Base-by-base conservation (phyloP, 1,140 invertebrate genomes). In the Solenopsis fugax region DNA sequence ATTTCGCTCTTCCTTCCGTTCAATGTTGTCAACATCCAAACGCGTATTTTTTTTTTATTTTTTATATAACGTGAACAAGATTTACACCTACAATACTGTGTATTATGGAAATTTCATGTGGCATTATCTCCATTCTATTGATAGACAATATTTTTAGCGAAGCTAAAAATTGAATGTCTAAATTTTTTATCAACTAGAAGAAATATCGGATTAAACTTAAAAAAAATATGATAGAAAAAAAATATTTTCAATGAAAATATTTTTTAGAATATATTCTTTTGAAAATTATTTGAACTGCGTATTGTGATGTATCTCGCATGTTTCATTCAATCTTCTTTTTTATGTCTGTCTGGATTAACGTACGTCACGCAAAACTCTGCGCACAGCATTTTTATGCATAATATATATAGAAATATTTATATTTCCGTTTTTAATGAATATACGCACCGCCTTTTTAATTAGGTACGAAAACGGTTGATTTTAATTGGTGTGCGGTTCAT, bases 1-100 rank as follows among this genome's bases (percentile, higher is more conserved):
- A 80, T 56, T 45, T 78, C 52, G 85, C 52, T 87, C 9, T 41
- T 29, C 88, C 88, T 62, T 29, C 29, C 29, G 16, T 34, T 85
- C 34, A n/a, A 69, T 24, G 34, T 29, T 64, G 41, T 89, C 48
- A 0, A 64, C 62, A 10, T 37, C 0, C 21, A 0, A 48, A 0
- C 0, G 2, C 34, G 9, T 56, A 75, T 16, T n/a, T 18, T 50
- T 73, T 48, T 52, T 80, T 18, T 48, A 34, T 73, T 80, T 12
- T 1, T 52, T 69, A 54, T n/a, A 37, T 29, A 54, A 29, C n/a
- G n/a, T n/a, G 18, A 60, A 50, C 45, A 21, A 45, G 13, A 52
- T 1, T 45, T 65, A 78, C 34, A 1, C 21, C 0, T 29, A 29
- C 4, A 4, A 45, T 78, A 50, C n/a, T 54, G 34, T 13, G 4